These are phyloP conservation scores for Onychomys arenicola DNA, from an alignment of 2,797 vertebrate genomes.

Conservation along the genomic window DNA sequence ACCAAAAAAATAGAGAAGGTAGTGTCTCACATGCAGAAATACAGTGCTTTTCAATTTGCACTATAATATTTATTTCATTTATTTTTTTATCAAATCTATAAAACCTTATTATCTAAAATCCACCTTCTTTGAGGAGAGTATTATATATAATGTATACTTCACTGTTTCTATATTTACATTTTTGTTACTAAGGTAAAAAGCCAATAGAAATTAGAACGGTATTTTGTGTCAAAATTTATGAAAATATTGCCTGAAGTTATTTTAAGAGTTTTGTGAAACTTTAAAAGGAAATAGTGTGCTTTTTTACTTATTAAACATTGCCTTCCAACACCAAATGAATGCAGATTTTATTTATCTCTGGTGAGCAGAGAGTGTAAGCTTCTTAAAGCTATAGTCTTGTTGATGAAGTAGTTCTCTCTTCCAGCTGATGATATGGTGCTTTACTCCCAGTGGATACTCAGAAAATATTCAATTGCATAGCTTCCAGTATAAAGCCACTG, in stretches of 20 bases:
- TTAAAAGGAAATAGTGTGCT: neutral
- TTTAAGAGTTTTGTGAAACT: neutral
- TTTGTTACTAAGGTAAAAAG: neutral
- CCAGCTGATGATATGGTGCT: neutral
- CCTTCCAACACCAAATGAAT: neutral
- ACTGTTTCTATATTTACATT: neutral
- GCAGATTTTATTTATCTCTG: constrained; percentile 35
- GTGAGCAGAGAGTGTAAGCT: neutral
- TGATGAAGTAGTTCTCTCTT: neutral
- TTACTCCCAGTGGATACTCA: neutral
- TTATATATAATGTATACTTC: neutral
- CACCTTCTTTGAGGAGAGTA: neutral
- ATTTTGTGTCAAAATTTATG: neutral
- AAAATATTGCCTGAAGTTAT: neutral
- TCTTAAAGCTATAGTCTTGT: neutral
- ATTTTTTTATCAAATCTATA: neutral
- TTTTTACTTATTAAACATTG: neutral
- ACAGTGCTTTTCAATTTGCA: neutral
- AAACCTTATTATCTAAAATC: neutral
- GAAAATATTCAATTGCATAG: neutral
- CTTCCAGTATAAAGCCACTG: neutral
- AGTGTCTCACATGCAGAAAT: neutral
- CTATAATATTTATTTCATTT: neutral
- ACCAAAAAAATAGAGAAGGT: neutral
- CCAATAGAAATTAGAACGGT: neutral